phyloP scores from a whole-genome alignment of 1,140 invertebrate genomes.

The Heterodera carotae region DNA sequence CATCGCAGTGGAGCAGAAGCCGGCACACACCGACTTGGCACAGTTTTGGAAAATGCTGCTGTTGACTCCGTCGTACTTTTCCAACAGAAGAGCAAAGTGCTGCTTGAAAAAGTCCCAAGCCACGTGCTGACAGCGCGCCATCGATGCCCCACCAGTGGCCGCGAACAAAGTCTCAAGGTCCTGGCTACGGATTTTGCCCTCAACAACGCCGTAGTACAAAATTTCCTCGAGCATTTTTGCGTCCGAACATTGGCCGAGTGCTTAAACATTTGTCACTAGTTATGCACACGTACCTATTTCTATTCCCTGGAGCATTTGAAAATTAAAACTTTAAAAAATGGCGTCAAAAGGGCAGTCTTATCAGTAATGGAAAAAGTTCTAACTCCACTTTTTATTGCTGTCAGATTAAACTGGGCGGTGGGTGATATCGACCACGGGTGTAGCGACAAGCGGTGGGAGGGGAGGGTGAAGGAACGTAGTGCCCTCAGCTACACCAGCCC shows the following conservation, averaged over 20 bases:
- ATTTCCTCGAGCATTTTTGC: constrained; percentile 25
- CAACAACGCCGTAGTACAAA: constrained; percentile 72
- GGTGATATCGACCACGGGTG: too few species aligned
- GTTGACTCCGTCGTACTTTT: constrained; percentile 54
- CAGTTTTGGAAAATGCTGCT: constrained; percentile 57
- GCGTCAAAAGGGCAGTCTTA: too few species aligned
- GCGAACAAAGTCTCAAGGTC: constrained; percentile 85
- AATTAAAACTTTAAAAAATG: too few species aligned
- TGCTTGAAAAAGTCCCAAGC: constrained; percentile 88
- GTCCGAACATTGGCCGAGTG: constrained; percentile 26
- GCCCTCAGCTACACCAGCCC: too few species aligned
- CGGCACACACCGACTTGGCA: constrained; percentile 34
- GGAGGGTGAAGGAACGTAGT: too few species aligned
- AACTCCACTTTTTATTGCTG: too few species aligned
- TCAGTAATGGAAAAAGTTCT: too few species aligned
- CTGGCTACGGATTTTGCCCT: constrained; percentile 86
- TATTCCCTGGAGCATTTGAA: too few species aligned
- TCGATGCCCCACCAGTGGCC: constrained; percentile 68
- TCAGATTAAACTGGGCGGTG: too few species aligned
- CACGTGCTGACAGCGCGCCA: constrained; percentile 75
- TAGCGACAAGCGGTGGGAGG: too few species aligned
- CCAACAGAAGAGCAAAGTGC: constrained; percentile 75
- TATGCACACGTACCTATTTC: background rate
- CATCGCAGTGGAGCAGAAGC: constrained; percentile 31
- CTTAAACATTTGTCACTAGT: constrained; percentile 1